phyloP scores from a whole-genome alignment of 2,113 vertebrate genomes.

The Tenrec ecaudatus region DNA sequence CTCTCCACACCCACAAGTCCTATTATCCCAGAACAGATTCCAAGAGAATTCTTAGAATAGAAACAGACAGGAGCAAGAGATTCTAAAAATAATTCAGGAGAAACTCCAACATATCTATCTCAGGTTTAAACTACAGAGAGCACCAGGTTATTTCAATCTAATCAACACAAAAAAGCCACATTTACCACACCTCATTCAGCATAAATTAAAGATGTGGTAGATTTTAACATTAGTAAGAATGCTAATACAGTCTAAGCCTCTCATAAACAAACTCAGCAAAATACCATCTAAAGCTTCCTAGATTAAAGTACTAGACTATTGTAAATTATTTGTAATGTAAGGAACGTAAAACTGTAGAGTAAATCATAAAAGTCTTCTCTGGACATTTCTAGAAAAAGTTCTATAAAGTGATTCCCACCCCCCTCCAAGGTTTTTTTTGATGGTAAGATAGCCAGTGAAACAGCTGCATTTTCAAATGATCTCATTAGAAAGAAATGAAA shows the following conservation, averaged over 20 bases:
- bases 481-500: conserved; percentile 43
- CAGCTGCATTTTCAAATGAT: conserved; percentile 40
- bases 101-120: conserved; percentile 74
- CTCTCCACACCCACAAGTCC: conserved; percentile 6
- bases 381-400: conserved; percentile 45
- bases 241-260: conserved; percentile 12
- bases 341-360: conserved; percentile 12
- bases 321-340: conserved; percentile 52
- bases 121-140: conserved; percentile 49
- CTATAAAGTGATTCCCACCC: conserved; percentile 9
- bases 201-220: not conserved
- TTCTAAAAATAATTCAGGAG: conserved; percentile 85
- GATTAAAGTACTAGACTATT: conserved; percentile 23
- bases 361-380: conserved; percentile 9
- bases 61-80: conserved; percentile 83
- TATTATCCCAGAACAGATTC: conserved; percentile 77
- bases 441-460: conserved; percentile 10
- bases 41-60: conserved; percentile 86
- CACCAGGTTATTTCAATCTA: conserved; percentile 17
- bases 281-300: not conserved
- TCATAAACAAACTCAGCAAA: conserved; percentile 48
- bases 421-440: conserved; percentile 9
- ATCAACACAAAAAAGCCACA: conserved; percentile 24
- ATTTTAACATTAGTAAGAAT: conserved; percentile 56
- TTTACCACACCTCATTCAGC: conserved; percentile 39